Evolutionary conservation across 30 jellyfish, hydroid and myxozoan genomes (phyloP), one percentile per base, ranked within the genome.

Genomic region (Turritopsis rubra): DNA sequence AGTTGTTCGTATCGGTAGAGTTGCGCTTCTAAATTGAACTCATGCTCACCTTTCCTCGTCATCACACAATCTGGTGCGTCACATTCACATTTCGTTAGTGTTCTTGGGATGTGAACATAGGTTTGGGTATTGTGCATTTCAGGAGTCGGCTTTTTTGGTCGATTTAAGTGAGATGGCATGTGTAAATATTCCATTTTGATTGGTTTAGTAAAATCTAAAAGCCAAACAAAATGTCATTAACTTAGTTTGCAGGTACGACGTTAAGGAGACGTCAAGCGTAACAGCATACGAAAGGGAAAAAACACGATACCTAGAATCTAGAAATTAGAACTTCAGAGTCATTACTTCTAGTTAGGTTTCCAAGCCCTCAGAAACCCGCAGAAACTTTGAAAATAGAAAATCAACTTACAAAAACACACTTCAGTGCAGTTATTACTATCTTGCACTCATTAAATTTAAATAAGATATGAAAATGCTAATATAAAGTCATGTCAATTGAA

Each of bases 91-190:
- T 23, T 68, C 30, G 9, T 9, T 27, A 68, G 9, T 68, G 77
- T 68, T 68, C 19, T 68, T 9, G 77, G 77, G 30, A 68, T 68
- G 30, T 68, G 77, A n/a, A 68, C 22, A 27, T 68, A 68, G 17
- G 77, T 68, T 68, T 19, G 77, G 8, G 16, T 16, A 68, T 27
- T 68, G 30, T 68, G 60, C 60, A 41, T 41, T 41, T 41, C 60
- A 3, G 5, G 60, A 41, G 9, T 41, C 13, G 60, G 13, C 60
- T 41, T 41, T 41, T 41, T 13, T 41, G 60, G 60, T 3, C 13
- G 60, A 41, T 41, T 41, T 13, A 13, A 41, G 60, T 41, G 5
- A 3, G 60, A 41, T 41, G 60, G 13, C n/a, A n/a, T n/a, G 60
- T 3, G 13, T 13, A 41, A 41, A 13, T 41, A 41, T 41, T 41